Percentiles rank a stretch among this genome's conserved stretches.
These are phyloP conservation scores for Pachypanchax playfairii DNA, from an alignment of 2,113 vertebrate genomes.

Conservation along the genomic window DNA sequence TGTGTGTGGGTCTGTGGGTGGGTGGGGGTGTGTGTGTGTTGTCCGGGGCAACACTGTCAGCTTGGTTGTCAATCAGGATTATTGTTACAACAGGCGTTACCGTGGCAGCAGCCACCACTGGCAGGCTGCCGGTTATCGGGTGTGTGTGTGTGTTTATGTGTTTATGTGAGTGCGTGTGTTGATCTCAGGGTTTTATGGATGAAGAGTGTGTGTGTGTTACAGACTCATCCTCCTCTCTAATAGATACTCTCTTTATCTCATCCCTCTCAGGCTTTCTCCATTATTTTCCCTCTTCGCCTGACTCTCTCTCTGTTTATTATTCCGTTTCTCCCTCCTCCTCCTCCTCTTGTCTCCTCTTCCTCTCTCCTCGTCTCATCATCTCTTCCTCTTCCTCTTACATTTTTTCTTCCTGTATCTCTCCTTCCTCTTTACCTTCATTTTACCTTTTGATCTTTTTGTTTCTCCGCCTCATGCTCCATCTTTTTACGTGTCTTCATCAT, in stretches of 20 bases:
- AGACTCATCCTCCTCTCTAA: slow-evolving; percentile 51
- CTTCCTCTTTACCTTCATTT: background rate
- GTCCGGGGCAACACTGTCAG: slow-evolving; percentile 28
- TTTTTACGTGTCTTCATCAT: no score
- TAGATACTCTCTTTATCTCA: slow-evolving; percentile 68
- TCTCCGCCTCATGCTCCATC: no score
- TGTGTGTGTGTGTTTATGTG: slow-evolving; percentile 14
- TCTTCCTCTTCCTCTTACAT: background rate
- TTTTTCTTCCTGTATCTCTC: background rate
- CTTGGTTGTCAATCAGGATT: slow-evolving; percentile 61
- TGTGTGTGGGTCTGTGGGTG: slow-evolving; percentile 16
- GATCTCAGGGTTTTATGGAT: no score
- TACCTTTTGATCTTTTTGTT: background rate
- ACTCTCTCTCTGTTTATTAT: slow-evolving; percentile 50
- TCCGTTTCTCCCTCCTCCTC: slow-evolving; percentile 1
- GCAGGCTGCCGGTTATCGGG: slow-evolving; percentile 34
- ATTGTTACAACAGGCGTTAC: slow-evolving; percentile 56
- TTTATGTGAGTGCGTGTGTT: slow-evolving; percentile 18
- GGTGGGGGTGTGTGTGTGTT: background rate
- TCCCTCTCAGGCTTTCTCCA: slow-evolving; percentile 59
- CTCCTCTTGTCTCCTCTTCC: slow-evolving; percentile 1
- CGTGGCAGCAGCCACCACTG: slow-evolving; percentile 40
- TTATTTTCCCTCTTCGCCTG: slow-evolving; percentile 49
- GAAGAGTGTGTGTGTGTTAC: slow-evolving; percentile 23
- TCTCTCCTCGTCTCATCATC: no score